phyloP scores from a whole-genome alignment of 2,797 vertebrate genomes.

The Anguilla anguilla region DNA sequence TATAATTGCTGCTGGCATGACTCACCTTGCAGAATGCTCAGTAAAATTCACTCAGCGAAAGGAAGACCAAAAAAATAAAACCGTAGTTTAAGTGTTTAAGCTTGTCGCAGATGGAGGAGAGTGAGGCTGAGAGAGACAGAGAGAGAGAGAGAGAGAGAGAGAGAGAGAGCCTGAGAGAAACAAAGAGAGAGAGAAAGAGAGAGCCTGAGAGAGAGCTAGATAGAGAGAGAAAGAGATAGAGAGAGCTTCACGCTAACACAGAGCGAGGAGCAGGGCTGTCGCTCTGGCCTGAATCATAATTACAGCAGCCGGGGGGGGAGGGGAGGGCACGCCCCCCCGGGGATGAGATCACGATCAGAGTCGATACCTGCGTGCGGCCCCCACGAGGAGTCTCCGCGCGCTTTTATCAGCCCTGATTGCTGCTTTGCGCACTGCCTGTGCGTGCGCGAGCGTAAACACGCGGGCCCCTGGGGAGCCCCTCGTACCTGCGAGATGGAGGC shows the following conservation, averaged over 20 bases:
- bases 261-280: background rate
- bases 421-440: slow-evolving; percentile 1
- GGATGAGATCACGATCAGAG: slow-evolving; percentile 69
- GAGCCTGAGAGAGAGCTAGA: background rate
- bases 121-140: slow-evolving; percentile 1
- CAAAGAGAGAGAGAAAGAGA: background rate
- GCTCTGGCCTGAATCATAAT: slow-evolving; percentile 68
- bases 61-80: slow-evolving; percentile 28
- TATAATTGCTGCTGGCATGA: slow-evolving; percentile 65
- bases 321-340: slow-evolving; percentile 43
- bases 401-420: slow-evolving; percentile 22
- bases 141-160: background rate
- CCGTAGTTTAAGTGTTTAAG: slow-evolving; percentile 26
- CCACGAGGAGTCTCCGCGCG: background rate
- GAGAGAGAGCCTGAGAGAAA: slow-evolving; percentile 4
- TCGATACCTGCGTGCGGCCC: slow-evolving; percentile 65
- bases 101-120: background rate
- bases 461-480: background rate
- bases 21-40: slow-evolving; percentile 49
- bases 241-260: slow-evolving; percentile 42
- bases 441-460: background rate
- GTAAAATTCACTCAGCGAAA: slow-evolving; percentile 31
- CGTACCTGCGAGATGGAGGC: background rate
- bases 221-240: slow-evolving; percentile 44
- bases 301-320: slow-evolving; percentile 41